phyloP scores from a whole-genome alignment of 1,140 invertebrate species.

The Tetramorium alpestre region DNA sequence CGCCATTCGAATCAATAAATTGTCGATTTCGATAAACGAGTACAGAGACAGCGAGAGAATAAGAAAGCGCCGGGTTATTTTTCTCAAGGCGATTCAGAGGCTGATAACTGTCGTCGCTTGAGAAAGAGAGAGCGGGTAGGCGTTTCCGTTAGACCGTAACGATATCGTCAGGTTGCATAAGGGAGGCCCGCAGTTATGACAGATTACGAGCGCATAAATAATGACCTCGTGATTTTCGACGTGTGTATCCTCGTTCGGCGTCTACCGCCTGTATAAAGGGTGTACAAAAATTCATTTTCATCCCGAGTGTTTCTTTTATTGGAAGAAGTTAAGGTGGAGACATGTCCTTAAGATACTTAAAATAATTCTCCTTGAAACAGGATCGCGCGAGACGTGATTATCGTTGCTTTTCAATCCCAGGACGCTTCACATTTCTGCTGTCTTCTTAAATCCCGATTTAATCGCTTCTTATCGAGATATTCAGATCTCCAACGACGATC shows the following conservation, averaged over 20 bases:
- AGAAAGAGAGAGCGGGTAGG: conserved; percentile 48
- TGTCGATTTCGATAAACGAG: not conserved
- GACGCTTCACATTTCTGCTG: not conserved
- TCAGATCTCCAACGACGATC: not conserved
- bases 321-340: not conserved
- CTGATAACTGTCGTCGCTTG: conserved; percentile 68
- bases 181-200: conserved; percentile 71
- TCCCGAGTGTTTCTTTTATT: not conserved
- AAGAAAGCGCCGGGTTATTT: conserved; percentile 42
- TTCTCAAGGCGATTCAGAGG: conserved; percentile 55
- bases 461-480: not conserved
- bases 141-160: conserved; percentile 74
- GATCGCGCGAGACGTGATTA: not conserved
- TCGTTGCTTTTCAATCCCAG: not conserved
- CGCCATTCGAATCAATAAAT: not conserved
- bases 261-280: conserved; percentile 20
- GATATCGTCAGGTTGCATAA: conserved; percentile 78
- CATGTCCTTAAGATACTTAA: not conserved
- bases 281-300: conserved; percentile 1
- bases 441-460: not conserved
- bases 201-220: conserved; percentile 77
- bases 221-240: conserved; percentile 70
- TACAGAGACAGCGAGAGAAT: not conserved
- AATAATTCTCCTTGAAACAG: not conserved
- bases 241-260: conserved; percentile 18